These are phyloP conservation scores for Peromyscus aztecus DNA, from an alignment of 2,797 vertebrate species.

Conservation along the genomic window DNA sequence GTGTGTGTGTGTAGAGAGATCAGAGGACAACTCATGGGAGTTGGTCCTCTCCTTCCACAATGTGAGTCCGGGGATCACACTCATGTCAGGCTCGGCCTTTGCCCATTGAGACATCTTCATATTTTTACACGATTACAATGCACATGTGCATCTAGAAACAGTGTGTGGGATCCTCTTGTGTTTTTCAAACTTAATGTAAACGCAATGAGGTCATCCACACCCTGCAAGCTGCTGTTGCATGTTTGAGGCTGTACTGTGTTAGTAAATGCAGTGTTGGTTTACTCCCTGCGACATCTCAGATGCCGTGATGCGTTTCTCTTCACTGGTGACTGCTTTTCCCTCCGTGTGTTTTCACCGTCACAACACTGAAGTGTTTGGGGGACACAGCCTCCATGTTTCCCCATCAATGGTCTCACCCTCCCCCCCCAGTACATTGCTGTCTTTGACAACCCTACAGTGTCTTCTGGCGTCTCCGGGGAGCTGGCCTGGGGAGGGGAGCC, in stretches of 20 bases:
- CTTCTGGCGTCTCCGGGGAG: constrained; percentile 16
- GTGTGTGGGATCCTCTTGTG: neutral
- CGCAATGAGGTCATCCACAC: no score
- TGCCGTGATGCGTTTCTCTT: neutral
- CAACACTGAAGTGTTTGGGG: neutral
- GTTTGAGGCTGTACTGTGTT: neutral
- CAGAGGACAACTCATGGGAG: neutral
- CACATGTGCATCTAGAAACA: neutral
- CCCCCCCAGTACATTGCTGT: fast-evolving
- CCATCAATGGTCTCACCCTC: neutral
- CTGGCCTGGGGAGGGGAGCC: neutral
- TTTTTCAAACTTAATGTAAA: constrained; percentile 13
- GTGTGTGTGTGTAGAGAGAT: no score
- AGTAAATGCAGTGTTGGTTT: neutral
- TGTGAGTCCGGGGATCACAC: neutral
- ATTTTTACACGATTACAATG: neutral
- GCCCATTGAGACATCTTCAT: neutral
- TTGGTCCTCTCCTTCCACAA: neutral
- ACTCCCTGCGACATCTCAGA: neutral
- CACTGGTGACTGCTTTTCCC: neutral
- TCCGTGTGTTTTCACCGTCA: neutral
- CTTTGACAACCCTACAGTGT: neutral
- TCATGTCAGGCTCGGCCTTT: neutral
- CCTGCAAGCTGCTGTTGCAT: neutral
- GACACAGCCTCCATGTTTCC: neutral